phyloP scores from a whole-genome alignment of 1,140 invertebrate genomes.

The Popillia japonica region DNA sequence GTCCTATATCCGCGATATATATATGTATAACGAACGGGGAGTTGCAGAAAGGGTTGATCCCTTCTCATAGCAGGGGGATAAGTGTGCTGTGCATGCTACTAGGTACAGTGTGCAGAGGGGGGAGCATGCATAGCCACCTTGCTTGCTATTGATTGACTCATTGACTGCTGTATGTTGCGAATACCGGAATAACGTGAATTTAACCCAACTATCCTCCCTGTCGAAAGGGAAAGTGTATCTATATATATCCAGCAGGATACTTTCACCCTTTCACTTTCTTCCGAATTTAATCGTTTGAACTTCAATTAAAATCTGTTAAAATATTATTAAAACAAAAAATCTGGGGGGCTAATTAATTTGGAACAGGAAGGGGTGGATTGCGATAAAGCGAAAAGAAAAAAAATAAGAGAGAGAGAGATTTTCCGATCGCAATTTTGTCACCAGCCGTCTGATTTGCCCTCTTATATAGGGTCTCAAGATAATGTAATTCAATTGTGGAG shows the following conservation, averaged over 20 bases:
- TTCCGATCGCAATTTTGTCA: conserved; percentile 6
- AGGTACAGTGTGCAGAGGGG: conserved; percentile 40
- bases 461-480: background rate
- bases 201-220: background rate
- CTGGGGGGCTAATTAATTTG: background rate
- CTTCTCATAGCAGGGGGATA: conserved; percentile 34
- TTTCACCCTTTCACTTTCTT: background rate
- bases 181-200: conserved; percentile 22
- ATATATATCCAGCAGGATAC: background rate
- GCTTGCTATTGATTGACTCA: conserved; percentile 53
- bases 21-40: no score
- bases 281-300: conserved; percentile 10
- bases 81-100: conserved; percentile 39
- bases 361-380: background rate
- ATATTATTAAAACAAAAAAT: no score
- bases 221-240: background rate
- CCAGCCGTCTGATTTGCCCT: background rate
- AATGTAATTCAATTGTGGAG: conserved; percentile 36
- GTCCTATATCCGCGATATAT: conserved; percentile 1
- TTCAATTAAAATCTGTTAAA: conserved; percentile 35
- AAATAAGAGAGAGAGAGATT: background rate
- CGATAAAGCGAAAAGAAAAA: background rate
- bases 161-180: conserved; percentile 46
- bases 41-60: conserved; percentile 40
- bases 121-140: conserved; percentile 50